Evolutionary conservation across 2,888 invertebrate genomes (phyloP).

Genomic region (Artemia sp.): DNA sequence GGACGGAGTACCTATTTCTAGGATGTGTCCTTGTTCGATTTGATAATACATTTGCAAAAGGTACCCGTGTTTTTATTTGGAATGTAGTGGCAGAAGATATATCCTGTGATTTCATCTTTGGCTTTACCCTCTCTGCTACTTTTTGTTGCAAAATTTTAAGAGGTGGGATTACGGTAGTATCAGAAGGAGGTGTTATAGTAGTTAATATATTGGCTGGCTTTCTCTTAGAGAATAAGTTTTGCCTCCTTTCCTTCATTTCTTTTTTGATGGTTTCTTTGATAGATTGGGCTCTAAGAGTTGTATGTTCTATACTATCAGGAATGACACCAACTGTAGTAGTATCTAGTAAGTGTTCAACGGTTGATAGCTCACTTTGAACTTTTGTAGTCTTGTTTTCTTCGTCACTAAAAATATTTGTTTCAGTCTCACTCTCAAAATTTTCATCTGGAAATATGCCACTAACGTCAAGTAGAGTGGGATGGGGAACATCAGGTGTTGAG

Average conservation of each 20-base stretch:
- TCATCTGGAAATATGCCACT: not conserved
- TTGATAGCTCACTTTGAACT: no score
- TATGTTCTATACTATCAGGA: no score
- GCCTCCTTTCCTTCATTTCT: not conserved
- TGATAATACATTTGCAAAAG: no score
- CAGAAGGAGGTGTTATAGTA: not conserved
- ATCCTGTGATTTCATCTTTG: not conserved
- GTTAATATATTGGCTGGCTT: not conserved
- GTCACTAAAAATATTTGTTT: no score
- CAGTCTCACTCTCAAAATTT: not conserved
- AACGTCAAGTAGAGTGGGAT: not conserved
- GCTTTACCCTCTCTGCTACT: not conserved
- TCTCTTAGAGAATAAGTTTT: not conserved
- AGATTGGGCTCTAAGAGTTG: no score
- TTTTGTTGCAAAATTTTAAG: constrained; percentile 3
- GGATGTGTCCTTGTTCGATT: no score
- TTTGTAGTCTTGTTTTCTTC: no score
- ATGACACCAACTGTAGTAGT: no score
- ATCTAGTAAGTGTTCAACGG: no score
- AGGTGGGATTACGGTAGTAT: not conserved
- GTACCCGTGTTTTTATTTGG: not conserved
- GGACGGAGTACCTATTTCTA: no score
- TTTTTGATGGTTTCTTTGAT: not conserved
- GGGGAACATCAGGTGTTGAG: no score
- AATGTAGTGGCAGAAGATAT: not conserved